A percentile compares a stretch with the other conserved stretches of the same genome.
Evolutionary conservation across 2,888 invertebrate genomes (phyloP).

Genomic region (Allolobophora icterica): DNA sequence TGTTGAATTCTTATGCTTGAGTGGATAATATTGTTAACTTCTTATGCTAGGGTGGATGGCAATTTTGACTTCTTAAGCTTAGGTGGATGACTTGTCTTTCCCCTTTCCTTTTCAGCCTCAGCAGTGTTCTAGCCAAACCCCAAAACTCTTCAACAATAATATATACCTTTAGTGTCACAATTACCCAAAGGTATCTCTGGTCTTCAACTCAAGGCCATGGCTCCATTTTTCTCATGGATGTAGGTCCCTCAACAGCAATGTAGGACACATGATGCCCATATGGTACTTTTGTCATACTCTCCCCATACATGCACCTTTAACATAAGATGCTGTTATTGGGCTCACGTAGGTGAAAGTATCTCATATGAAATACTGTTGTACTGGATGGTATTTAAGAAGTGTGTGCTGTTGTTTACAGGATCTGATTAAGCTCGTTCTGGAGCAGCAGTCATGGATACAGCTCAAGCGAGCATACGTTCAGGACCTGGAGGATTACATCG

Average conservation of each 20-base stretch:
- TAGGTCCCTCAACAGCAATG: background rate
- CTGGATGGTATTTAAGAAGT: background rate
- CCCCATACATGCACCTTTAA: no score
- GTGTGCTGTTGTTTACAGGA: background rate
- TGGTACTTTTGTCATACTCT: background rate
- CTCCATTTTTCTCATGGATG: background rate
- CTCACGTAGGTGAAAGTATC: background rate
- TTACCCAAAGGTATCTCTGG: background rate
- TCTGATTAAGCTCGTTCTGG: background rate
- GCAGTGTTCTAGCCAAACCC: background rate
- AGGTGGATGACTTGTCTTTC: background rate
- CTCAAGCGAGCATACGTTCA: background rate
- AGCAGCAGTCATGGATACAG: background rate
- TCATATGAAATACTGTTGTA: background rate
- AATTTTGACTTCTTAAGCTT: background rate
- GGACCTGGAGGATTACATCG: constrained; percentile 23
- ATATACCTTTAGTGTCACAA: background rate
- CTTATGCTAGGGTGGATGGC: background rate
- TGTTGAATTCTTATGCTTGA: no score
- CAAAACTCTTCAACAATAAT: background rate
- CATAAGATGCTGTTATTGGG: background rate
- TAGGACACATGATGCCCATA: background rate
- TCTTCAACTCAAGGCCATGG: background rate
- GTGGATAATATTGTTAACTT: no score
- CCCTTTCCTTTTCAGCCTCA: background rate